Percentiles rank a stretch among this genome's conserved stretches.
These are phyloP conservation scores for Melitaea athalia DNA, from an alignment of 2,888 invertebrate species.

Conservation along the genomic window DNA sequence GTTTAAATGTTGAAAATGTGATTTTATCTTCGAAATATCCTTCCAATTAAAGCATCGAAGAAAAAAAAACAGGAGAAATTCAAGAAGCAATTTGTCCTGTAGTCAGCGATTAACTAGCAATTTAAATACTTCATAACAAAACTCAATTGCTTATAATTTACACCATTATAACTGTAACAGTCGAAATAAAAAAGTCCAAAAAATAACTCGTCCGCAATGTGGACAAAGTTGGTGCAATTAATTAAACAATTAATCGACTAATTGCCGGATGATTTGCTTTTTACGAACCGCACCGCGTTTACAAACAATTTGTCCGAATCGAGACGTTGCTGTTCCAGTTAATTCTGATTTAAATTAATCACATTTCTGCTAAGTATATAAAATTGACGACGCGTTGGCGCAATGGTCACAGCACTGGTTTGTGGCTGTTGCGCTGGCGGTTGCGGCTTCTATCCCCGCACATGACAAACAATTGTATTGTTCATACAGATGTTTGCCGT, in stretches of 20 bases:
- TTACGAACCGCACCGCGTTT: slow-evolving; percentile 57
- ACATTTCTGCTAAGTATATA: slow-evolving; percentile 4
- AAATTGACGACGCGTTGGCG: too few species aligned
- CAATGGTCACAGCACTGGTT: too few species aligned
- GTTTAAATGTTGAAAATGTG: too few species aligned
- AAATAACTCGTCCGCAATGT: slow-evolving; percentile 49
- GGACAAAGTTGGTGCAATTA: slow-evolving; percentile 68
- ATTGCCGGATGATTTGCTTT: slow-evolving; percentile 78
- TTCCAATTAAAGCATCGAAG: too few species aligned
- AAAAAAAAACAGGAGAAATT: too few species aligned
- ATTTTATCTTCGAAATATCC: too few species aligned
- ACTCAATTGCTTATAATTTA: slow-evolving; percentile 28
- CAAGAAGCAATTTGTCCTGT: neutral
- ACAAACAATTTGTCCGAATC: slow-evolving; percentile 66
- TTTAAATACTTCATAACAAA: slow-evolving; percentile 10
- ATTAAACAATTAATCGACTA: slow-evolving; percentile 82
- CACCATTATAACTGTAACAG: slow-evolving; percentile 42
- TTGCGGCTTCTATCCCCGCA: too few species aligned
- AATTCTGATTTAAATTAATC: slow-evolving; percentile 20
- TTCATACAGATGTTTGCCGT: too few species aligned
- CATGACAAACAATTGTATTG: too few species aligned
- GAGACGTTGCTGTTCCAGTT: slow-evolving; percentile 38
- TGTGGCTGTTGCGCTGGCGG: too few species aligned
- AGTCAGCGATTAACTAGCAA: slow-evolving; percentile 1
- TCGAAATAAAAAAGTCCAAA: slow-evolving; percentile 32